Percentiles rank a stretch among this genome's conserved stretches.
These are phyloP conservation scores for Microcebus murinus DNA, from an alignment of 2,113 vertebrate genomes.

Conservation along the genomic window DNA sequence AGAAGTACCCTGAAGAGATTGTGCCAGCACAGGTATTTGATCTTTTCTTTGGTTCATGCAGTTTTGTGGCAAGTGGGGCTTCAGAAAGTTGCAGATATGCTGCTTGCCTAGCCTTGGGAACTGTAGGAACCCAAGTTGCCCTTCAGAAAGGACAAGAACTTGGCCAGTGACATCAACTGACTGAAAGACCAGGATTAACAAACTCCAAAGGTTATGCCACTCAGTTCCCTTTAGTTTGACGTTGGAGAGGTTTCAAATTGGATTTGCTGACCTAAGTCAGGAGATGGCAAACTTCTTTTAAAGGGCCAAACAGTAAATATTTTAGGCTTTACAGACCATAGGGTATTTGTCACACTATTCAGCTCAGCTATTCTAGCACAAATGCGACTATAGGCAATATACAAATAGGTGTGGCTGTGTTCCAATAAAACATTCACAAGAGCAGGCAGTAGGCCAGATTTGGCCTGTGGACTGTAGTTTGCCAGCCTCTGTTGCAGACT, in stretches of 20 bases:
- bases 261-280: constrained; percentile 25
- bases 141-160: constrained; percentile 57
- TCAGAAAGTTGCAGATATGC: background rate
- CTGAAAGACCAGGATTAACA: constrained; percentile 15
- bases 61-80: background rate
- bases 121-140: constrained; percentile 2
- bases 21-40: background rate
- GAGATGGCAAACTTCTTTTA: background rate
- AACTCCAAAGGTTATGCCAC: constrained; percentile 14
- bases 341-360: background rate
- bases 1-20: background rate
- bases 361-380: background rate
- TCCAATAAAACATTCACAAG: background rate
- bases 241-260: constrained; percentile 27
- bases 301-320: background rate
- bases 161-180: constrained; percentile 11
- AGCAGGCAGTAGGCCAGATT: background rate
- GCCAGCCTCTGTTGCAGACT: background rate
- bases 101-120: background rate
- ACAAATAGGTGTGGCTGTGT: background rate
- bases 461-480: background rate
- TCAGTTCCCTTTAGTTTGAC: constrained; percentile 22
- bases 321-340: background rate
- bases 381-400: background rate
- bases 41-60: background rate